Evolutionary conservation across 92 coral and sea anemone genomes (phyloP).

Genomic region (Zoanthus gigantus): DNA sequence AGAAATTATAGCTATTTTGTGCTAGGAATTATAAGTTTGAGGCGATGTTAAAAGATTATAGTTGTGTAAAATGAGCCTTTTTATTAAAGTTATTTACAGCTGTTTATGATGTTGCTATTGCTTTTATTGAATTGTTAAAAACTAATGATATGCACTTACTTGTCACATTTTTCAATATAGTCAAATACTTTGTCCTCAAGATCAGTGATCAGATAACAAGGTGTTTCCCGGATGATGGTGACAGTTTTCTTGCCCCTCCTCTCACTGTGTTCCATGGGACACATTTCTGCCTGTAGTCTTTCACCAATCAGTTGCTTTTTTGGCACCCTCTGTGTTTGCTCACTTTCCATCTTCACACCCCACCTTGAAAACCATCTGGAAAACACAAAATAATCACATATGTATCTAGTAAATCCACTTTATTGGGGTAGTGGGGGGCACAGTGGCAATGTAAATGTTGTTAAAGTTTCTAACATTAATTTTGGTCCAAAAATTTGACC

Average conservation of each 20-base stretch:
- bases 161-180: conserved; percentile 29
- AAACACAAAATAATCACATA: not conserved
- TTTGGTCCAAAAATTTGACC: not conserved
- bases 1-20: no score
- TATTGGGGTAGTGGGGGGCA: not conserved
- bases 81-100: not conserved
- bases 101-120: not conserved
- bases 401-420: not conserved
- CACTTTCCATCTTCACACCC: conserved; percentile 4
- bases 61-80: no score
- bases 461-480: not conserved
- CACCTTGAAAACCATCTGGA: conserved; percentile 20
- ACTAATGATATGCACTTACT: not conserved
- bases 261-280: conserved; percentile 15
- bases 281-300: not conserved
- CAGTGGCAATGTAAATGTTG: not conserved
- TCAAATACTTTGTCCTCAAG: conserved; percentile 22
- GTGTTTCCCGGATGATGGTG: conserved; percentile 8
- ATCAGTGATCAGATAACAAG: conserved; percentile 25
- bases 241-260: conserved; percentile 26
- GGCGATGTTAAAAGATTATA: no score
- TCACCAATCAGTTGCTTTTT: conserved; percentile 7
- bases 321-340: conserved; percentile 4
- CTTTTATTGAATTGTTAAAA: not conserved
- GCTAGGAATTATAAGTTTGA: no score